Conservation (phyloP, 2,888 invertebrate genomes). For the Empis stercorea region DNA sequence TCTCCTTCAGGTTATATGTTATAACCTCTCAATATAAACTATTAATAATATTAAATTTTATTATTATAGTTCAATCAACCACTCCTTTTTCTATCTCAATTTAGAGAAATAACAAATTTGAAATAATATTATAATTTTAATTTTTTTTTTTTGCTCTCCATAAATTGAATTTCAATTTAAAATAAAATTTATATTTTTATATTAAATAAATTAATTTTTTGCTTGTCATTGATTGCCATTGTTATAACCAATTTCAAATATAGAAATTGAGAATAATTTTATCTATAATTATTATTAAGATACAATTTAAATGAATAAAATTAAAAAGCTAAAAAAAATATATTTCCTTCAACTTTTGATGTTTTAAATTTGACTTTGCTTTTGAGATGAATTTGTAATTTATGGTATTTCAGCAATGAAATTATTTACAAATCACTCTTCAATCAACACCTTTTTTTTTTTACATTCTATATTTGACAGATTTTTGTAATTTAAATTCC, state of each 20-base stretch:
- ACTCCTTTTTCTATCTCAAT: slow-evolving; percentile 7
- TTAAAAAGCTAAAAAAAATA: no score
- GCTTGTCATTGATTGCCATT: no score
- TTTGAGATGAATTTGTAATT: not conserved
- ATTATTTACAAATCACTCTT: slow-evolving; percentile 10
- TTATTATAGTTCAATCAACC: slow-evolving; percentile 14
- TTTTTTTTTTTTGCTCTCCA: not conserved
- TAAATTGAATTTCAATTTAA: slow-evolving; percentile 7
- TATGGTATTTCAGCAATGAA: no score
- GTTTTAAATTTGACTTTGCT: not conserved
- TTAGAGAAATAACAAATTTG: not conserved
- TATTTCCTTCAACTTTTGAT: no score
- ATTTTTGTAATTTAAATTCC: no score
- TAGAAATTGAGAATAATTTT: no score
- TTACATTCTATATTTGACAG: not conserved
- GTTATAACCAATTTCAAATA: no score
- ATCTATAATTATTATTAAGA: no score
- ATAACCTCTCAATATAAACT: not conserved
- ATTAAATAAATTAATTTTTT: not conserved
- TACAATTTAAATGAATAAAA: no score
- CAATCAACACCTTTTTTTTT: slow-evolving; percentile 11
- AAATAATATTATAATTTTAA: not conserved
- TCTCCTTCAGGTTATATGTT: no score
- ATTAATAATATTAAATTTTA: slow-evolving; percentile 7
- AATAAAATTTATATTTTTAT: slow-evolving; percentile 1